Conservation (phyloP, 2,797 vertebrate genomes). For the Morus bassanus region DNA sequence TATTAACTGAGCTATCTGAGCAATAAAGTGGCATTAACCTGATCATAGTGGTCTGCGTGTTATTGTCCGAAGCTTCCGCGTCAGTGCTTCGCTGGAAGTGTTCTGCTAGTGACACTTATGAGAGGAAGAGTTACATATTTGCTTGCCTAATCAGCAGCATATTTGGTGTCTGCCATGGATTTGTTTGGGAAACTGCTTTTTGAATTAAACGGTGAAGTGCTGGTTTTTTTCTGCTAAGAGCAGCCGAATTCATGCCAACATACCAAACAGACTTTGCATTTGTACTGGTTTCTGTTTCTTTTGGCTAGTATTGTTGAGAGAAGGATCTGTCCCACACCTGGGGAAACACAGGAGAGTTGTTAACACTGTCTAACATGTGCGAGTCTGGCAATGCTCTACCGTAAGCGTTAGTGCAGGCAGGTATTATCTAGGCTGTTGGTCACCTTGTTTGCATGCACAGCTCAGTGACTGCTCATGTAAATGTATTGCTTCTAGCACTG, state of each 20-base stretch:
- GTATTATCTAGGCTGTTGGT: neutral
- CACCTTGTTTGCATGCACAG: neutral
- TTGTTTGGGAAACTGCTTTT: neutral
- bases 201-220: neutral
- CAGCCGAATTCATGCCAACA: neutral
- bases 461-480: neutral
- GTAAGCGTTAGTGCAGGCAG: fast-evolving
- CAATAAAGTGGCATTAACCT: too few species aligned
- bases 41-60: too few species aligned
- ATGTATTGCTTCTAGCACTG: neutral
- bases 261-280: neutral
- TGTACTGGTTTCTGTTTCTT: neutral
- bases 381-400: neutral
- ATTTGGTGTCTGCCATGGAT: neutral
- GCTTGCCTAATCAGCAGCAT: neutral
- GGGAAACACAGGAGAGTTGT: neutral
- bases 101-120: neutral
- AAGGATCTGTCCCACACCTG: neutral
- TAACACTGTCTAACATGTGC: neutral
- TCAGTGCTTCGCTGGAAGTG: neutral
- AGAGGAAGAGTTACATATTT: neutral
- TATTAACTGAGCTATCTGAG: too few species aligned
- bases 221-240: neutral
- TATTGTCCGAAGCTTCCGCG: too few species aligned
- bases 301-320: neutral